Evolutionary conservation across 1,140 invertebrate genomes (phyloP).

Genomic region (Drosophila lini): DNA sequence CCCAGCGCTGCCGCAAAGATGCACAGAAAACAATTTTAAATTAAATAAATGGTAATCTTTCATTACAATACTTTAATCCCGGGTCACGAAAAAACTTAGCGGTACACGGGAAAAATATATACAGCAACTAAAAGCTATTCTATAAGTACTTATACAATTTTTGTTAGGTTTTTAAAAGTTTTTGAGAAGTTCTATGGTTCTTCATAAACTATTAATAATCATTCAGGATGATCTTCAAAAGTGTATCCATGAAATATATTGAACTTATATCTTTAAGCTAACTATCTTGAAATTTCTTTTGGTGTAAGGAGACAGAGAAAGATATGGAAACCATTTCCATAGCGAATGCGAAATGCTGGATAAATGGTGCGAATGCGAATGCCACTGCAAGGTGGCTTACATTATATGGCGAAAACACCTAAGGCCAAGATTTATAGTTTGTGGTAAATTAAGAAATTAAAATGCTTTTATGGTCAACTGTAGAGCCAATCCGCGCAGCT

Average conservation of each 20-base stretch:
- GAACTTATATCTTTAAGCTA: no score
- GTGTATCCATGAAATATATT: background rate
- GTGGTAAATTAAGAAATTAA: slow-evolving; percentile 83
- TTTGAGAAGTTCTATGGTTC: background rate
- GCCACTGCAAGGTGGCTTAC: slow-evolving; percentile 63
- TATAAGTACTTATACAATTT: background rate
- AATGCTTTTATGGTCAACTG: slow-evolving; percentile 73
- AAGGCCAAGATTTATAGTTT: slow-evolving; percentile 75
- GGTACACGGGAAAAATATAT: background rate
- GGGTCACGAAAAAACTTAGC: accelerated
- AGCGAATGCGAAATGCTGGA: slow-evolving; percentile 54
- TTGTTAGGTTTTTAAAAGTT: background rate
- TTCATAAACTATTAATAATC: background rate
- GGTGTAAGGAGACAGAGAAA: slow-evolving; percentile 4
- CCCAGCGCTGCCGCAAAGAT: slow-evolving; percentile 35
- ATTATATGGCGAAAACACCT: slow-evolving; percentile 78
- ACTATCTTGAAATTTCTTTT: background rate
- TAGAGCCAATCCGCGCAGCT: slow-evolving; percentile 18
- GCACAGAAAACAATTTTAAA: background rate
- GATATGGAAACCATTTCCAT: slow-evolving; percentile 50
- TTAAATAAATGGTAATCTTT: background rate
- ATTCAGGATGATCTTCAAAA: background rate
- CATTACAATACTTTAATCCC: background rate
- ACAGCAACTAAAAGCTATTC: background rate
- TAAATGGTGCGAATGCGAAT: slow-evolving; percentile 71